Evolutionary conservation across 2,888 invertebrate species (phyloP), one percentile per base, ranked within the genome.

Genomic region (Idaea biselata): DNA sequence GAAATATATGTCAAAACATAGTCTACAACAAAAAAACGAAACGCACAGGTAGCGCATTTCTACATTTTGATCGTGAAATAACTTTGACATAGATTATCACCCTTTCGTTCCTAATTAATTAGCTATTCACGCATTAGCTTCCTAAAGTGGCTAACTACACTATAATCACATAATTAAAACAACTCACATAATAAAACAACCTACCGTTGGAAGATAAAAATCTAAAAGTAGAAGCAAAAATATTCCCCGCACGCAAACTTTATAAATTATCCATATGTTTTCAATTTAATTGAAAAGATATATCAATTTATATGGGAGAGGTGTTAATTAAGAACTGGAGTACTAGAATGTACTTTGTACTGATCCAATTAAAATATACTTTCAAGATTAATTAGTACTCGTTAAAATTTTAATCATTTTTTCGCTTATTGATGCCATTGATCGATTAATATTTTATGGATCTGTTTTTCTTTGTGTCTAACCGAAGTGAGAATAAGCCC

Each of bases 241-340:
- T 70, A 72, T 72, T 68, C 73, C 71, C 67, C 68, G 73, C 81
- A 81, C 79, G 81, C 80, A 72, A 77, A 70, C 68, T 70, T 68
- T 73, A 65, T 63, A 68, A 68, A 70, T 65, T 71, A 65, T 65
- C 64, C 67, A 69, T 71, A 66, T 66, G 68, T 71, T 70, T 77
- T 78, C 78, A 77, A 77, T 78, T 81, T 82, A 83, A 84, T 85
- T 80, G 78, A 81, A 72, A 77, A 78, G 69, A 82, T 80, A 75
- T 80, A 82, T 80, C 76, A 78, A 68, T 66, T 62, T 63, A 62
- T 75, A 77, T 76, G 83, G 79, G 83, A 84, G 82, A 82, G 78
- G 80, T 77, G 80, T 80, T 86, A 85, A 87, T 88, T 87, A 87
- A 82, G 74, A 44, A 44, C 44, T 44, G 44, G 44, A 44, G 44